Percentiles rank a stretch among this genome's conserved stretches.
phyloP scores from a whole-genome alignment of 2,888 invertebrate species.

The Stenodema calcarata region DNA sequence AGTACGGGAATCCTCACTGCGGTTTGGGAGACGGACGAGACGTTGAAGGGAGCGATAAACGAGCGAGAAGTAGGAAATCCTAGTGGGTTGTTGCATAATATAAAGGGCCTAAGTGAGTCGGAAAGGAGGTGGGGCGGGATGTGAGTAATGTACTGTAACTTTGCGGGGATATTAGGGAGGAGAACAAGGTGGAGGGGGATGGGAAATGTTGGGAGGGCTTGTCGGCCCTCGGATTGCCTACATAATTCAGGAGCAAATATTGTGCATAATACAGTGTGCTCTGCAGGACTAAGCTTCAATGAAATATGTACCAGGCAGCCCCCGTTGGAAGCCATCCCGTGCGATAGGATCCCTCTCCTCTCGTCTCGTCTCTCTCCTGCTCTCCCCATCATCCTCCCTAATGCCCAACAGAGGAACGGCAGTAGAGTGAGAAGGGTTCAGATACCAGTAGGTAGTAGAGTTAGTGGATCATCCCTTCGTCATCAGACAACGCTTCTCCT shows the following conservation, averaged over 20 bases:
- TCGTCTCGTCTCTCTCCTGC: no score
- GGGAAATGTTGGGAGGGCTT: background rate
- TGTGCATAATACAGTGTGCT: constrained; percentile 50
- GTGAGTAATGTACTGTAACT: constrained; percentile 53
- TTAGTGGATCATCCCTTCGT: background rate
- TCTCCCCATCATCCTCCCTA: no score
- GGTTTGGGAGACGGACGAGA: background rate
- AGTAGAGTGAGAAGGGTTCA: background rate
- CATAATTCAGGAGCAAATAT: constrained; percentile 54
- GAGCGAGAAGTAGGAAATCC: constrained; percentile 35
- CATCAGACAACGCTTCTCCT: no score
- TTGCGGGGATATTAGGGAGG: constrained; percentile 49
- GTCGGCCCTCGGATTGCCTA: constrained; percentile 49
- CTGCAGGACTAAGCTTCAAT: constrained; percentile 31
- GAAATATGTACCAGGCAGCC: constrained; percentile 47
- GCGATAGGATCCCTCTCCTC: no score
- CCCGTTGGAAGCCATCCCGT: background rate
- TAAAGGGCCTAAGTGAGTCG: constrained; percentile 39
- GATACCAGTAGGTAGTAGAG: background rate
- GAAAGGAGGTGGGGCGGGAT: background rate
- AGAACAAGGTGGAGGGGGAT: background rate
- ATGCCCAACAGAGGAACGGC: background rate
- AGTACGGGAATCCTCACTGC: background rate
- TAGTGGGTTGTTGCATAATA: constrained; percentile 42
- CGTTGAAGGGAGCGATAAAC: constrained; percentile 14